Evolutionary conservation across 2,797 vertebrate species (phyloP), one percentile per base, ranked within the genome.

Genomic region (Takifugu rubripes): DNA sequence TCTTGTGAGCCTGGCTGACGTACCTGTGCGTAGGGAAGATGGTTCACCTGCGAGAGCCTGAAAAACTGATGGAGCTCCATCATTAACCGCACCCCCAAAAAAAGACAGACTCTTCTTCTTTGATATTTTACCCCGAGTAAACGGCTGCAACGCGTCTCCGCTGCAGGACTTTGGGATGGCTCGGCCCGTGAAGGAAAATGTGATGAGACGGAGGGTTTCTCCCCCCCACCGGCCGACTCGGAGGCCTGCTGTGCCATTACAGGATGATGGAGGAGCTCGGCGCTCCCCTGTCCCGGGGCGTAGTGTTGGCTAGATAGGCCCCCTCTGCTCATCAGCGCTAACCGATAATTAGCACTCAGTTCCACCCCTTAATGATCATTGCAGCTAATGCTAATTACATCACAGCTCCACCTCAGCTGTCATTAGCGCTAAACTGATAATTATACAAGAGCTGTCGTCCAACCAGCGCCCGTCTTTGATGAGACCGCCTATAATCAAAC

Each of bases 331-430:
- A 80, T 87, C 85, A 83, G 66, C 49, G 49, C 84, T 84, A 86
- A 80, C 84, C 72, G 53, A 80, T 91, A 91, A 91, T 90, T 90
- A 91, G 84, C 84, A 74, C 77, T 85, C 83, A 68, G 81, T 85
- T 89, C 81, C 82, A 76, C 81, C 85, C 84, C 82, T 87, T 89
- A 89, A 89, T 89, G 83, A 89, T 89, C 83, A 81, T 89, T 84
- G 76, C 83, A 24, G 77, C 83, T 89, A 90, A 89, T 85, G 81
- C 81, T 90, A 89, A 90, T 89, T 89, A 85, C 68, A 77, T 82
- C 49, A 9, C 44, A 36, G 83, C 83, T 84, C 84, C 84, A 81
- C 87, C 84, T 87, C 82, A 63, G 83, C 79, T 82, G 74, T 78
- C 75, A 49, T 82, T 81, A 68, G 72, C 26, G 66, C 74, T 76